Conservation (phyloP, 1,140 invertebrate species). For the Neomicropteryx cornuta region DNA sequence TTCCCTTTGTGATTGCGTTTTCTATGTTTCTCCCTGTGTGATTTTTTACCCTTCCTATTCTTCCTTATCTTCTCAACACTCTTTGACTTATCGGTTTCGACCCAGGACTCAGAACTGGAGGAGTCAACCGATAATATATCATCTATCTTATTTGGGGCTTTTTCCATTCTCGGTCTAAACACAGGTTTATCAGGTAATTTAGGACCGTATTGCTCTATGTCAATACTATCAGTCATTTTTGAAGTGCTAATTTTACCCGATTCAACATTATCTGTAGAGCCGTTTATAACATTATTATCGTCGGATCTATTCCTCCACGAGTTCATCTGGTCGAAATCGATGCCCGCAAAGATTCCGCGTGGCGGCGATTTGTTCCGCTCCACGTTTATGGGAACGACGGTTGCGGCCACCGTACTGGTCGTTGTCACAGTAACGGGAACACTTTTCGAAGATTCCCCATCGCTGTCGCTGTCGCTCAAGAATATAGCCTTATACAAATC, state of each 20-base stretch:
- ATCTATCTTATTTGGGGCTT: neutral
- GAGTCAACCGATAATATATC: constrained; percentile 11
- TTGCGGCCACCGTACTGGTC: too few species aligned
- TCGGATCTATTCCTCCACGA: constrained; percentile 31
- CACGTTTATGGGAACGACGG: constrained; percentile 25
- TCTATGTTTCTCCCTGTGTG: constrained; percentile 6
- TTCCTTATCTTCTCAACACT: constrained; percentile 10
- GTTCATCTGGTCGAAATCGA: constrained; percentile 51
- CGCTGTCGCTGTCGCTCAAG: constrained; percentile 48
- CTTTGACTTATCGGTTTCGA: constrained; percentile 25
- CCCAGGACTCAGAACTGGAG: constrained; percentile 30
- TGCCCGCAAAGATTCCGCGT: constrained; percentile 61
- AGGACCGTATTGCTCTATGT: constrained; percentile 40
- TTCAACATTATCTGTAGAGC: constrained; percentile 12
- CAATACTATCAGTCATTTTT: constrained; percentile 8
- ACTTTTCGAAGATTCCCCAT: constrained; percentile 19
- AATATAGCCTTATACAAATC: constrained; percentile 57
- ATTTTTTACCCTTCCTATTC: constrained; percentile 9
- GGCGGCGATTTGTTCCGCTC: constrained; percentile 55
- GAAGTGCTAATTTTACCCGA: constrained; percentile 5
- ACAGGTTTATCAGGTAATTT: constrained; percentile 36
- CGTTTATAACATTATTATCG: constrained; percentile 9
- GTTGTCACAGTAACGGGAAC: constrained; percentile 10
- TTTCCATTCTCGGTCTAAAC: constrained; percentile 20
- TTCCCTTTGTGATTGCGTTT: too few species aligned